Evolutionary conservation across 2,888 invertebrate species (phyloP).

Genomic region (Eupithecia tripunctaria): DNA sequence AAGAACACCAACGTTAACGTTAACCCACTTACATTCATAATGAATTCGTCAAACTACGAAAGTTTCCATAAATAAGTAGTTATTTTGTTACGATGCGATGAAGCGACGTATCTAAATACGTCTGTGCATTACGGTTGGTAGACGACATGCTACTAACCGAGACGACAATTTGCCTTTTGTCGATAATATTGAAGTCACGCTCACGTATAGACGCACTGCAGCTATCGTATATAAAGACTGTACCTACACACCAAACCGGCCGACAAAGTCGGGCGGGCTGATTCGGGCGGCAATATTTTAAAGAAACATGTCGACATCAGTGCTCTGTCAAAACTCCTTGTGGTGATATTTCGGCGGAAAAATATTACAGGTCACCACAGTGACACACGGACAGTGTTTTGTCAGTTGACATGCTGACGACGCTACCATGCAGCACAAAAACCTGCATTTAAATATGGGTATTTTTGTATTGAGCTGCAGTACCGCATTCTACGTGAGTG

Average conservation of each 20-base stretch:
- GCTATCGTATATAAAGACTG: constrained; percentile 1
- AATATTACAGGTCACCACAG: background rate
- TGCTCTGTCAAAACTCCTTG: background rate
- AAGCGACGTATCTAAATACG: background rate
- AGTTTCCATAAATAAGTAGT: background rate
- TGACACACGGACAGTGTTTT: too few species aligned
- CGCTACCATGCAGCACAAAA: too few species aligned
- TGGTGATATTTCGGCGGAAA: background rate
- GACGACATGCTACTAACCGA: background rate
- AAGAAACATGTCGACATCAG: background rate
- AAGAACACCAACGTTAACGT: too few species aligned
- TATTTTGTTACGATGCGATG: background rate
- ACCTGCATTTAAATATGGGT: too few species aligned
- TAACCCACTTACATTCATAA: too few species aligned
- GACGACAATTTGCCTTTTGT: background rate
- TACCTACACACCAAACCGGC: background rate
- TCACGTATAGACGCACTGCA: constrained; percentile 5
- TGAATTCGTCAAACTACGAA: too few species aligned
- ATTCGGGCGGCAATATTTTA: background rate
- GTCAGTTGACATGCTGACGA: too few species aligned
- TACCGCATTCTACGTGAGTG: too few species aligned
- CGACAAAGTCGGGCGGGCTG: background rate
- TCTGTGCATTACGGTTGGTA: background rate
- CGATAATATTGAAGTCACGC: background rate
- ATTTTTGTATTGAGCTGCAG: too few species aligned